Base-by-base conservation (phyloP, 1,140 invertebrate species). In the Lordiphosa collinella region DNA sequence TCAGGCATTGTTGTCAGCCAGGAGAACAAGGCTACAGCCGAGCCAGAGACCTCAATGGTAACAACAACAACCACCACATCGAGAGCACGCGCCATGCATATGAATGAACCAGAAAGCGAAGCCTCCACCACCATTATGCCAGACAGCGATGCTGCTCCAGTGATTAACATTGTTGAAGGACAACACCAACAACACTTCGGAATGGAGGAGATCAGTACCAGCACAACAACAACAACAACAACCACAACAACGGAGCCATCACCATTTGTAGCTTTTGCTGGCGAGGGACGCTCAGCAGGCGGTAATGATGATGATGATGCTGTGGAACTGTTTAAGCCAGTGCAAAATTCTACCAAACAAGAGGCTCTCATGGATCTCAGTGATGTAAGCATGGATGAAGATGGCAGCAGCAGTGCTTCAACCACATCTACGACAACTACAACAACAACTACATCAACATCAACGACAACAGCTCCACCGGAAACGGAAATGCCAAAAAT, bases 321-420 rank as follows among this genome's bases (percentile, higher is more conserved):
- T 2, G 65, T 78, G 34, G 48, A 74, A 35, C 46, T 84, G 2
- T 72, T 79, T 63, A 54, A 46, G 36, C 65, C 66, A 11, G 8
- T 44, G 13, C 62, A 47, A 47, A 84, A 84, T 78, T 53, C 53
- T 32, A 65, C 37, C 32, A 67, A 46, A 16, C 72, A 73, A 31
- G 69, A 58, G 36, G 65, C 76, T 46, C 58, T 86, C 44, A 90
- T 91, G 52, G 92, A 93, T 85, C 89, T 94, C 9, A 93, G 93
- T 67, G 92, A 94, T 84, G 92, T 93, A 14, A 92, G 91, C 57
- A 93, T 94, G 91, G 91, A 92, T 51, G 92, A 92, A 37, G 92
- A 93, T 6, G 91, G 60, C 53, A 52, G 36, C 32, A 40, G 13
- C 58, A 60, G 25, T 55, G 47, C 11, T 52, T 60, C 43, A 37